Conservation (phyloP, 1,140 invertebrate genomes). For the Apis cerana region DNA sequence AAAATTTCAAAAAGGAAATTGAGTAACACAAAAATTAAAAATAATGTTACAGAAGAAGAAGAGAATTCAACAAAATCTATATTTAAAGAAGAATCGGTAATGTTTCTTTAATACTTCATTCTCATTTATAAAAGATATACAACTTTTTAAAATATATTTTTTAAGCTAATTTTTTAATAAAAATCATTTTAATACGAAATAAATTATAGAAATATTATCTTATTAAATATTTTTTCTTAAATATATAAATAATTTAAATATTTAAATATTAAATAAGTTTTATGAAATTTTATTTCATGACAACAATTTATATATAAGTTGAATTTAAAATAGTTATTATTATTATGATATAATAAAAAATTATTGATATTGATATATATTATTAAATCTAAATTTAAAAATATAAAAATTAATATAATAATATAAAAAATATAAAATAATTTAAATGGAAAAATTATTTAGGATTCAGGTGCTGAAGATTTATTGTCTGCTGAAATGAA, state of each 20-base stretch:
- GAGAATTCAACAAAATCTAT: background rate
- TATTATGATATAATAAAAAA: too few species aligned
- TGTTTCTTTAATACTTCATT: background rate
- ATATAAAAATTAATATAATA: background rate
- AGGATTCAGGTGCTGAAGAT: slow-evolving; percentile 74
- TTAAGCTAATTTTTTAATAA: background rate
- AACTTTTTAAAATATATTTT: too few species aligned
- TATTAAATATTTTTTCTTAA: too few species aligned
- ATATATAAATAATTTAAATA: too few species aligned
- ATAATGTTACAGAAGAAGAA: slow-evolving; percentile 29
- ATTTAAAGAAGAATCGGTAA: slow-evolving; percentile 34
- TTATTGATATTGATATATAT: background rate
- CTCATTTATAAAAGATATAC: background rate
- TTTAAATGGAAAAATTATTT: slow-evolving; percentile 27
- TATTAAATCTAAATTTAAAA: too few species aligned
- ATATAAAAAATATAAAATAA: background rate
- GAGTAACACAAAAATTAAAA: background rate
- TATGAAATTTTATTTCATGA: too few species aligned
- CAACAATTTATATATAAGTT: too few species aligned
- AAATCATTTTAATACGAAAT: background rate
- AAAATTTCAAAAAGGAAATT: slow-evolving; percentile 60
- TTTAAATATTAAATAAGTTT: too few species aligned
- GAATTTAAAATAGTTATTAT: too few species aligned
- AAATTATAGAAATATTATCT: too few species aligned
- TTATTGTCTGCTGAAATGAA: slow-evolving; percentile 69